Evolutionary conservation across 2,797 vertebrate species (phyloP).

Genomic region (Pogonophryne albipinna): DNA sequence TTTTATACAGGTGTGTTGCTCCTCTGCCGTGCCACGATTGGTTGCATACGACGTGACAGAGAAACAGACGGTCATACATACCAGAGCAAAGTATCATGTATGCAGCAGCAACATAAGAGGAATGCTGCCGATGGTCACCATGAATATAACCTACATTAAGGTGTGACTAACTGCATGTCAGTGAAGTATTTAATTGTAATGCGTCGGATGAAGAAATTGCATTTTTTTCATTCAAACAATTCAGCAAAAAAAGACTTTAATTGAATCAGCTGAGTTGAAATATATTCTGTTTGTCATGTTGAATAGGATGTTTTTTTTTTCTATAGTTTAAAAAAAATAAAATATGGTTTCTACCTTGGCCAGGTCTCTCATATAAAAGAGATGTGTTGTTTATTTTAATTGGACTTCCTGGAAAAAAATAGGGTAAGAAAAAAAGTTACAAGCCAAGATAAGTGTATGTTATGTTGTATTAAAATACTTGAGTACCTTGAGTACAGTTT

Average conservation of each 20-base stretch:
- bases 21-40: slow-evolving; percentile 69
- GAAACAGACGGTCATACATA: background rate
- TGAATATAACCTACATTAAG: background rate
- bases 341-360: too few relatives aligned
- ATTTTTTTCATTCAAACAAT: background rate
- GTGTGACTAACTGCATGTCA: background rate
- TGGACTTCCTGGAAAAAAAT: too few relatives aligned
- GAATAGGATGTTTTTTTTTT: too few relatives aligned
- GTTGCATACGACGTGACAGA: slow-evolving; percentile 56
- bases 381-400: too few relatives aligned
- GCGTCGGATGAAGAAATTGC: too few relatives aligned
- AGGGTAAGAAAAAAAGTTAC: too few relatives aligned
- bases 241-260: background rate
- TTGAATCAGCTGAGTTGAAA: background rate
- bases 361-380: too few relatives aligned
- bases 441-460: background rate
- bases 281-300: too few relatives aligned
- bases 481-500: background rate
- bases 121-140: background rate
- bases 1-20: slow-evolving; percentile 77
- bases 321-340: too few relatives aligned
- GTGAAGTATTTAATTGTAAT: background rate
- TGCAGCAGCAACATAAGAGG: background rate
- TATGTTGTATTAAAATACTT: background rate
- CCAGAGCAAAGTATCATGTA: background rate